phyloP scores from a whole-genome alignment of 2,113 vertebrate species.

The Syngnathus typhle region DNA sequence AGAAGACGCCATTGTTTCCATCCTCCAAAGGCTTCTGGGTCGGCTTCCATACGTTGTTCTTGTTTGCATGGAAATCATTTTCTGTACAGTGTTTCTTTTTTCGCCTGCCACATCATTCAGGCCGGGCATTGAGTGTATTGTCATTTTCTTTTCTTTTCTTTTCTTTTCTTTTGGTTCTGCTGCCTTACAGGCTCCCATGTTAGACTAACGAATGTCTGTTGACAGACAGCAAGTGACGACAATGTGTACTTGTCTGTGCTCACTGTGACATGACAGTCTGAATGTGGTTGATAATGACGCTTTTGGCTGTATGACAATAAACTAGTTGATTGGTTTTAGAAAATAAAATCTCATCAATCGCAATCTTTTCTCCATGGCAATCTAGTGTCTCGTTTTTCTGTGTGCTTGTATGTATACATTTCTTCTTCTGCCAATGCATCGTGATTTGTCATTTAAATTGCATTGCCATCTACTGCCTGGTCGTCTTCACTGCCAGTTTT shows the following conservation, averaged over 20 bases:
- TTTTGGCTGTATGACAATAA: conserved; percentile 33
- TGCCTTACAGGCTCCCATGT: conserved; percentile 22
- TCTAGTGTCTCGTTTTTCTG: conserved; percentile 38
- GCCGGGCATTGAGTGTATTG: conserved; percentile 33
- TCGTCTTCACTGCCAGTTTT: conserved; percentile 27
- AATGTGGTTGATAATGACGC: conserved; percentile 31
- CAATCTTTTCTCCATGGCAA: conserved; percentile 56
- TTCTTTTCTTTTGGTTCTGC: conserved; percentile 27
- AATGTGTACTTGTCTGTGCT: conserved; percentile 30
- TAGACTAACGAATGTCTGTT: conserved; percentile 28
- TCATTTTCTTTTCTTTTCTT: conserved; percentile 34
- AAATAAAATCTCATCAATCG: conserved; percentile 68
- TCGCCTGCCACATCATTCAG: conserved; percentile 41
- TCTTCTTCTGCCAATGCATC: conserved; percentile 14
- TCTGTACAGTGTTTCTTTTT: conserved; percentile 30
- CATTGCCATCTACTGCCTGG: conserved; percentile 5
- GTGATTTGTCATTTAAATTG: conserved; percentile 19
- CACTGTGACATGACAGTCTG: conserved; percentile 28
- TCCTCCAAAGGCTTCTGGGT: conserved; percentile 23
- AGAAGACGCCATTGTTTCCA: conserved; percentile 26
- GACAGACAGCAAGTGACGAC: background rate
- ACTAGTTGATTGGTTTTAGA: conserved; percentile 50
- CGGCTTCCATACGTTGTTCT: conserved; percentile 26
- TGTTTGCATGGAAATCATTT: conserved; percentile 52
- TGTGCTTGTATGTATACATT: conserved; percentile 26